phyloP scores from a whole-genome alignment of 2,113 vertebrate genomes.

The Stictonetta naevosa region DNA sequence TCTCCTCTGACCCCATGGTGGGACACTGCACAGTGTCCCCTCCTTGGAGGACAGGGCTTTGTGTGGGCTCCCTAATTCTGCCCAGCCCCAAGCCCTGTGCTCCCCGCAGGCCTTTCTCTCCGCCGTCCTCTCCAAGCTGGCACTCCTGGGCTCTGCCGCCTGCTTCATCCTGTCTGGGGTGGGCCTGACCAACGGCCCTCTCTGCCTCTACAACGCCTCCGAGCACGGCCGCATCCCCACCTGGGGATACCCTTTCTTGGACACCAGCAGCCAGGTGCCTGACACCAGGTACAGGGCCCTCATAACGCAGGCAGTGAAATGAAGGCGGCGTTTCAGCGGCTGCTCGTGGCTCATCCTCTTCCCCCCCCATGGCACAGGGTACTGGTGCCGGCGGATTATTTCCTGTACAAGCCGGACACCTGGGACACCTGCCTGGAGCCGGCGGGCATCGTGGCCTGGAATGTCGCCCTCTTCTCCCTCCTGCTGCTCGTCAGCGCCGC shows the following conservation, averaged over 20 bases:
- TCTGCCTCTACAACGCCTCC: conserved; percentile 70
- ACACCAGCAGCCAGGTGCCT: not conserved
- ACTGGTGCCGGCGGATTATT: not conserved
- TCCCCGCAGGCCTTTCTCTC: conserved; percentile 71
- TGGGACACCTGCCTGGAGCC: conserved; percentile 81
- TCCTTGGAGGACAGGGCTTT: not conserved
- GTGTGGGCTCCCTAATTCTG: not conserved
- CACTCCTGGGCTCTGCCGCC: conserved; percentile 67
- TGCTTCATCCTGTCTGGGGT: conserved; percentile 73
- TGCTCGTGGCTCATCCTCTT: not conserved
- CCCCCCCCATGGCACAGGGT: fast-evolving
- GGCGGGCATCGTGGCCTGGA: conserved; percentile 70
- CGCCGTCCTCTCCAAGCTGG: conserved; percentile 70
- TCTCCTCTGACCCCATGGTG: fast-evolving
- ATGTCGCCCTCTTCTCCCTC: conserved; percentile 63
- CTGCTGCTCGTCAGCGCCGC: conserved; percentile 66
- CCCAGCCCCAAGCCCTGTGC: not conserved
- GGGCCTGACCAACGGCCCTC: conserved; percentile 77
- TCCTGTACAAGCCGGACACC: not conserved
- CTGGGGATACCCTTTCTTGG: conserved; percentile 78
- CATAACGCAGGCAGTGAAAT: not conserved
- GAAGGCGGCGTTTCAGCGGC: not conserved
- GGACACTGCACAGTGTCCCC: not conserved
- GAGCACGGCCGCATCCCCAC: not conserved
- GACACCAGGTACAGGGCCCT: not conserved